Evolutionary conservation across 2,113 vertebrate genomes (phyloP), one percentile per base, ranked within the genome.

Genomic region (Tragelaphus imberbis): DNA sequence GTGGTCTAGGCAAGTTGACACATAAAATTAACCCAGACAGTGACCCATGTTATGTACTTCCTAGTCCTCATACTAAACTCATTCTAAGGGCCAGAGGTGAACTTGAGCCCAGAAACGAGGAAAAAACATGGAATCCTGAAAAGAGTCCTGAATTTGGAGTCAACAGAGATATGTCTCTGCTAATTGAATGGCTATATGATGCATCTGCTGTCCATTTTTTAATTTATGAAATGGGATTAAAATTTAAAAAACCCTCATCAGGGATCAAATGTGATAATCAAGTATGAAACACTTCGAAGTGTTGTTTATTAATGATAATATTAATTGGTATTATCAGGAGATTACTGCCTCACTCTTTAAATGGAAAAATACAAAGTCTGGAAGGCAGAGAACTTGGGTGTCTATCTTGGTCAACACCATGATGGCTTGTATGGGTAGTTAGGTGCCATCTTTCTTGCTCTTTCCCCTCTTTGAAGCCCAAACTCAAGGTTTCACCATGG

Each of bases 341-440:
- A 86, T 59, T 21, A 55, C 40, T 3, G 5, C 14, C 25, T 95
- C 28, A 16, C 16, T 56, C 36, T 90, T 88, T 75, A 56, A 59
- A 28, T 51, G 59, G 36, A 53, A 30, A 95, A 36, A 51, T 23
- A 17, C 27, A n/a, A 90, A 58, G 11, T 63, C 51, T 71, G 12
- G 13, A 80, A 63, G 51, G 4, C 63, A 89, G 36, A 65, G 47
- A 81, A 65, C 40, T 49, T 56, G 16, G 58, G 2, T 44, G 17
- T 91, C 61, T 28, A 3, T 23, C 28, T 17, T 15, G 44, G 30
- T 65, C 47, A 33, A 81, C 17, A 40, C 27, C 51, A 63, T 40
- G 53, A 71, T 0, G 0, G n/a, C 21, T 5, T 33, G 11, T 4
- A 14, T 27, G 9, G n/a, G 17, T 40, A 9, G 53, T 0, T 47